A percentile compares a stretch with the other conserved stretches of the same genome.
phyloP scores from a whole-genome alignment of 2,888 invertebrate species.

The Punctoribates punctum region DNA sequence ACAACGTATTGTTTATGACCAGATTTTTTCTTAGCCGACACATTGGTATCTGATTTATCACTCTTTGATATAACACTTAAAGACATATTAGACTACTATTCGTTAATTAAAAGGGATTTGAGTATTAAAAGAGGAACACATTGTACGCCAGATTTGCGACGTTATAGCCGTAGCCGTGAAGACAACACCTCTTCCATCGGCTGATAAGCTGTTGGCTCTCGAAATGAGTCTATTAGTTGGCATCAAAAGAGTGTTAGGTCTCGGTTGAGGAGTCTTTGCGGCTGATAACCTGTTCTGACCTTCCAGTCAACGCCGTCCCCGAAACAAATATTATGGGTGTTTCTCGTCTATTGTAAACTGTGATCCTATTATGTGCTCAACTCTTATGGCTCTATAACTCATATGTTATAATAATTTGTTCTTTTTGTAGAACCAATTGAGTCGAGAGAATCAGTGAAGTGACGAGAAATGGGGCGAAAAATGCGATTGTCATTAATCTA shows the following conservation, averaged over 20 bases:
- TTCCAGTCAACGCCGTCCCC: conserved; percentile 21
- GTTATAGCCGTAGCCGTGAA: conserved; percentile 12
- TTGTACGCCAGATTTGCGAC: not conserved
- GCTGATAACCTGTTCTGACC: conserved; percentile 33
- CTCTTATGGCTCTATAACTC: not conserved
- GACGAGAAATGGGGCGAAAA: conserved; percentile 35
- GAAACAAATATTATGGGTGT: conserved; percentile 25
- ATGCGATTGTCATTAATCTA: conserved; percentile 38
- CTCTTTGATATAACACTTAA: conserved; percentile 30
- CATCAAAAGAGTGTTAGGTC: conserved; percentile 10
- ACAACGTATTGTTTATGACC: conserved; percentile 23
- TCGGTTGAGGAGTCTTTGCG: conserved; percentile 26
- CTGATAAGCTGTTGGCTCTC: not conserved
- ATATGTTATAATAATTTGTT: conserved; percentile 5
- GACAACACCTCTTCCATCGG: conserved; percentile 14
- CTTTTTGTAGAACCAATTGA: conserved; percentile 21
- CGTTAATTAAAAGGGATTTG: not conserved
- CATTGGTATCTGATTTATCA: conserved; percentile 11
- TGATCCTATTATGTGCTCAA: conserved; percentile 23
- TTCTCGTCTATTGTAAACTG: conserved; percentile 27
- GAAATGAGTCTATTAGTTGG: not conserved
- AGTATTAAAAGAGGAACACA: conserved; percentile 1
- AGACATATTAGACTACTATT: not conserved
- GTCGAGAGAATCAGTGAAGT: conserved; percentile 28
- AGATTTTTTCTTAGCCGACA: conserved; percentile 22